phyloP scores from a whole-genome alignment of 92 coral and sea anemone genomes.

The Micromussa lordhowensis region DNA sequence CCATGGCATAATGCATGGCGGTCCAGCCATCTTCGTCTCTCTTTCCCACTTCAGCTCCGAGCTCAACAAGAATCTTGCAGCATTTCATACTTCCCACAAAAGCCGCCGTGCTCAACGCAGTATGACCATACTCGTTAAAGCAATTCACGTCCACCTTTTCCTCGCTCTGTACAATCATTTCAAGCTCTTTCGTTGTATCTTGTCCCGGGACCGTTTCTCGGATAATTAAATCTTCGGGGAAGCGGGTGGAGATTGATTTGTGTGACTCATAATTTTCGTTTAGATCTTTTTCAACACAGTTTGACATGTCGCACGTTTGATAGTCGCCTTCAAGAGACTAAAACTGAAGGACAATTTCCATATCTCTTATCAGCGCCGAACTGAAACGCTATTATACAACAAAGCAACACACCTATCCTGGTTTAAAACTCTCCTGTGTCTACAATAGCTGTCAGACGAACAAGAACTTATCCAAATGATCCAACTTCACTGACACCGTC shows the following conservation, averaged over 20 bases:
- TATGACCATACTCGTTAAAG: slow-evolving; percentile 81
- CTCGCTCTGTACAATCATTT: slow-evolving; percentile 59
- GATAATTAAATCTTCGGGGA: slow-evolving; percentile 87
- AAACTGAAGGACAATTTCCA: background rate
- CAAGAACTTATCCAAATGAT: background rate
- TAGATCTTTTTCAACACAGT: background rate
- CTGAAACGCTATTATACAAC: background rate
- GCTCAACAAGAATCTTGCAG: slow-evolving; percentile 70
- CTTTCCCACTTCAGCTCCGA: slow-evolving; percentile 77
- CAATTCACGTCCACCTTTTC: slow-evolving; percentile 69
- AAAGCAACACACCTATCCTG: background rate
- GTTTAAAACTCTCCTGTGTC: background rate
- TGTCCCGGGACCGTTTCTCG: slow-evolving; percentile 90
- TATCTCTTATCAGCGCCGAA: background rate
- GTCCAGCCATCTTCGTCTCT: slow-evolving; percentile 93
- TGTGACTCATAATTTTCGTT: background rate
- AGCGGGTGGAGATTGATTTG: slow-evolving; percentile 37
- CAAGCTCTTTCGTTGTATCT: slow-evolving; percentile 74
- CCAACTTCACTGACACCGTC: background rate
- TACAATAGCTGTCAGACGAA: background rate
- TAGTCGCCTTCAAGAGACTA: background rate
- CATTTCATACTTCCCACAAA: slow-evolving; percentile 83
- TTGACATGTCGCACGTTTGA: slow-evolving; percentile 13
- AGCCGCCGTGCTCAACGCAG: slow-evolving; percentile 85
- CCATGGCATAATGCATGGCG: slow-evolving; percentile 90